Evolutionary conservation across 1,140 invertebrate species (phyloP), one percentile per base, ranked within the genome.

Genomic region (Tetramorium simillimum): DNA sequence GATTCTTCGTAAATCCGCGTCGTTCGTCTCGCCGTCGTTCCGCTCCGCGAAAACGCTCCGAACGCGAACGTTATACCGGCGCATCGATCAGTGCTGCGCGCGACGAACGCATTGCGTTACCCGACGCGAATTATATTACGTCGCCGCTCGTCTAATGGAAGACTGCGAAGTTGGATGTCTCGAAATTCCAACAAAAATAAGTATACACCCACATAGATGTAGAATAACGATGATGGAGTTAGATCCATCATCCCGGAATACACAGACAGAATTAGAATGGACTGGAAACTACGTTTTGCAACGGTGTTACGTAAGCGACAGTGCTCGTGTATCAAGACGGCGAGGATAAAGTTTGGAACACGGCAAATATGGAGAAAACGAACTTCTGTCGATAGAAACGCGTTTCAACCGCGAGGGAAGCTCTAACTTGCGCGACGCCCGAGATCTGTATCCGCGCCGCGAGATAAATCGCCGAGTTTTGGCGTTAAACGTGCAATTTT

Each of bases 1-100:
- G 60, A 78, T 69, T 21, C 33, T 51, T n/a, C 21, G 63, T 43
- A 81, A 81, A 69, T 81, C 63, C 77, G 46, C 63, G 21, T 81
- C 63, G 28, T 80, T 69, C 77, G 62, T 80, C n/a, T 80, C 62
- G n/a, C 60, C 24, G 58, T 49, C 46, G 21, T 69, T 33, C 51
- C 21, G 75, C 33, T 33, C 51, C 43, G 60, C 51, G 37, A 51
- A 51, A 62, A 58, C 56, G n/a, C 56, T 28, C 18, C 43, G 77
- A 70, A 78, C 56, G 53, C 72, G n/a, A 43, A 21, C 18, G 62
- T 78, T 40, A 33, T 63, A 24, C 21, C 53, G 75, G 24, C 37
- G 40, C 58, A 53, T 80, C 77, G 63, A 81, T 81, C 77, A 70
- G 77, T 67, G 28, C 37, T 9, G 63, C 33, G 63, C 33, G 63